Evolutionary conservation across 1,140 invertebrate genomes (phyloP).

Genomic region (Zaprionus tsacasi): DNA sequence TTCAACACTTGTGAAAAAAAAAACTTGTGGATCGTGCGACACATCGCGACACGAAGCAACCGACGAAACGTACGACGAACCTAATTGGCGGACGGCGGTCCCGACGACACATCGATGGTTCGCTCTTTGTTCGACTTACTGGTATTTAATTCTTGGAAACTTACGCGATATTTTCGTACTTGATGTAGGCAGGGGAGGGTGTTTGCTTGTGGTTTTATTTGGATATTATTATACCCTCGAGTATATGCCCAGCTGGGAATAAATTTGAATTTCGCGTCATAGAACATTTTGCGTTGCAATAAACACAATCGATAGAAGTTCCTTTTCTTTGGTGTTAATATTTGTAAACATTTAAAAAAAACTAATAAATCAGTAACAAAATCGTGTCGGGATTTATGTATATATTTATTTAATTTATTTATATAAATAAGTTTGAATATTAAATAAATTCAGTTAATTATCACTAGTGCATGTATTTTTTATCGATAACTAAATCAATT

Average conservation of each 20-base stretch:
- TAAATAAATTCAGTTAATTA: too few relatives aligned
- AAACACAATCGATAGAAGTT: too few relatives aligned
- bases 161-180: slow-evolving; percentile 7
- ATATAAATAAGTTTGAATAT: too few relatives aligned
- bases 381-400: too few relatives aligned
- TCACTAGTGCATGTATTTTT: too few relatives aligned
- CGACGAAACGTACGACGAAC: slow-evolving; percentile 14
- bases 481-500: background rate
- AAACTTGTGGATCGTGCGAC: slow-evolving; percentile 55
- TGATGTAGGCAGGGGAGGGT: background rate
- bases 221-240: background rate
- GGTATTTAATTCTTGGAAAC: slow-evolving; percentile 33
- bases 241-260: background rate
- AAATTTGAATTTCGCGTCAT: background rate
- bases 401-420: too few relatives aligned
- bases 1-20: slow-evolving; percentile 78
- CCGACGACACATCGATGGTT: slow-evolving; percentile 13
- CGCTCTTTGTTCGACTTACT: slow-evolving; percentile 15
- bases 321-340: too few relatives aligned
- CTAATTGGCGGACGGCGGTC: slow-evolving; percentile 24
- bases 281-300: too few relatives aligned
- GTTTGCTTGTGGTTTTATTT: slow-evolving; percentile 4
- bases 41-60: slow-evolving; percentile 17
- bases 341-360: too few relatives aligned
- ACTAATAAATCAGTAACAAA: too few relatives aligned